Evolutionary conservation across 1,140 invertebrate species (phyloP), one percentile per base, ranked within the genome.

Genomic region (Caerostris darwini): DNA sequence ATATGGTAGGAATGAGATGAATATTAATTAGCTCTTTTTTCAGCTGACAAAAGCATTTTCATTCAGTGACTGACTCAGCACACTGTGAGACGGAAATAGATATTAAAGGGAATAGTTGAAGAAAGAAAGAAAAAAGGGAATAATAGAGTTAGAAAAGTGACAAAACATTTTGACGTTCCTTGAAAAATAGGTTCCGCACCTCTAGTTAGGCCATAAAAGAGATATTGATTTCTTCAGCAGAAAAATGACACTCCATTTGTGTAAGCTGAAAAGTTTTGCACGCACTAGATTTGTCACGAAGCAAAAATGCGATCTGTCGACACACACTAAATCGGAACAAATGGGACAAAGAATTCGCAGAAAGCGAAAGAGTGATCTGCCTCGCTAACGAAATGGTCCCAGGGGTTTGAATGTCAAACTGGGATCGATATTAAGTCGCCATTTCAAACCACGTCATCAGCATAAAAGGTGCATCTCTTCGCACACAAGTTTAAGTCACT

Each of bases 181-280:
- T 77, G 53, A n/a, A 85, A 85, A 85, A 85, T 59, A 85, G 12
- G 56, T 59, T 34, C 54, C 6, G 54, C 50, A 8, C 57, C 56
- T 58, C n/a, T 7, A n/a, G 54, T n/a, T 54, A 17, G 1, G 14
- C 67, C 19, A 53, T 4, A 90, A 57, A 90, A 90, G 19, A n/a
- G 64, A 56, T 90, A 90, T 90, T 90, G 88, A 90, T 90, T 77
- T 12, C 67, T 34, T 17, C 88, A 54, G 57, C 14, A 90, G 50
- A 90, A 77, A 90, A 90, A 90, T 90, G 69, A 90, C 64, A 71
- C 67, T 90, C 88, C 50, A 85, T 90, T 90, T 90, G 58, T 57
- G 88, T 90, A 90, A 71, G 88, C 88, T 77, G 88, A 58, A 77
- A 90, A 77, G 88, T 90, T 90, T 71, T 17, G 88, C 88, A 90